Conservation (phyloP, 2,113 vertebrate species). For the Perognathus longimembris region DNA sequence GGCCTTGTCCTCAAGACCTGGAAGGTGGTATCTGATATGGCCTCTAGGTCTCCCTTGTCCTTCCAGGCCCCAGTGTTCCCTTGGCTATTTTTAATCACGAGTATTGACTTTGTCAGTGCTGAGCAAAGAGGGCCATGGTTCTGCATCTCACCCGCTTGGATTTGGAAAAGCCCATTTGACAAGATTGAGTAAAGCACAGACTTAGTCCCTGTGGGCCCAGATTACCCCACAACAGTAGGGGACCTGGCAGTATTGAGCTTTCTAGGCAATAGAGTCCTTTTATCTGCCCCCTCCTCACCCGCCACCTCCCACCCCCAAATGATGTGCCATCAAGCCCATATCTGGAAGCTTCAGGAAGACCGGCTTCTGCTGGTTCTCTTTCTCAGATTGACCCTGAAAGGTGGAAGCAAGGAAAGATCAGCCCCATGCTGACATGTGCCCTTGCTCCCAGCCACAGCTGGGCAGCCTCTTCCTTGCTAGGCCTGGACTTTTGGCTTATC, state of each 20-base stretch:
- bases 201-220: not conserved
- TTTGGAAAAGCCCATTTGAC: not conserved
- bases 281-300: not conserved
- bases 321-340: not conserved
- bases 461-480: not conserved
- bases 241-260: not conserved
- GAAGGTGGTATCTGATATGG: not conserved
- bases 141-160: constrained; percentile 46
- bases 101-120: not conserved
- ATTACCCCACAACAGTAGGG: not conserved
- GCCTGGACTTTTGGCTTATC: not conserved
- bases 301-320: not conserved
- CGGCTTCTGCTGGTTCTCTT: not conserved
- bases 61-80: not conserved
- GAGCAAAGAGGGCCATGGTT: not conserved
- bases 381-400: not conserved
- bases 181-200: constrained; percentile 1
- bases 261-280: constrained; percentile 4
- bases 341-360: not conserved
- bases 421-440: not conserved
- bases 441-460: not conserved
- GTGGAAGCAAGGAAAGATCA: not conserved
- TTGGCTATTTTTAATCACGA: constrained; percentile 24
- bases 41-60: not conserved
- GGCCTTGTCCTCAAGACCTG: not conserved